Percentiles rank a stretch among this genome's conserved stretches.
Conservation (phyloP, 1,140 invertebrate species). For the Lanistes nyassanus region DNA sequence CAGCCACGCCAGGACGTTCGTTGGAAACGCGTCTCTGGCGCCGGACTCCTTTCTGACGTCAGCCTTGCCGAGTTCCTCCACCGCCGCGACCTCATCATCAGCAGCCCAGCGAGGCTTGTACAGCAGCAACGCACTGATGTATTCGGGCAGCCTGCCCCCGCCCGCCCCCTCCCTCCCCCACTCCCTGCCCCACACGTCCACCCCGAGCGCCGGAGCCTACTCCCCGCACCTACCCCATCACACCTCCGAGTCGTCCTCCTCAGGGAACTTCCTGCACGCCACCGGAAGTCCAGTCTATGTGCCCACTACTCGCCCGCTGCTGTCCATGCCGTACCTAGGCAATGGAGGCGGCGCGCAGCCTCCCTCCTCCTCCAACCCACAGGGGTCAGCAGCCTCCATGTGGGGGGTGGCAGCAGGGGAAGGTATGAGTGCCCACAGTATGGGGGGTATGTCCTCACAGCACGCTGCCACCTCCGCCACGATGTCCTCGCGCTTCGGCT, state of each 20-base stretch:
- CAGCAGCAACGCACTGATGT: neutral
- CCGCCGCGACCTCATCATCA: neutral
- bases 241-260: slow-evolving; percentile 23
- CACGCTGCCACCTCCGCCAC: slow-evolving; percentile 40
- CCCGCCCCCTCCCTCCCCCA: slow-evolving; percentile 5
- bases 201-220: slow-evolving; percentile 27
- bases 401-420: slow-evolving; percentile 42
- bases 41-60: neutral
- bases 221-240: slow-evolving; percentile 14
- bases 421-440: slow-evolving; percentile 33
- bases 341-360: slow-evolving; percentile 35
- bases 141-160: neutral
- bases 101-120: neutral
- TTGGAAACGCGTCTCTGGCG: neutral
- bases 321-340: slow-evolving; percentile 53
- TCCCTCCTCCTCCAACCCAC: slow-evolving; percentile 34
- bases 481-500: slow-evolving; percentile 49
- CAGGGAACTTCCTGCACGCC: slow-evolving; percentile 49
- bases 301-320: slow-evolving; percentile 53
- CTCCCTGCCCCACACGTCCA: slow-evolving; percentile 1
- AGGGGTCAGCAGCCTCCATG: slow-evolving; percentile 35
- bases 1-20: neutral
- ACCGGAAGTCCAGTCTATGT: slow-evolving; percentile 57
- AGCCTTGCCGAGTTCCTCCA: too few species aligned
- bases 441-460: slow-evolving; percentile 27